These are phyloP conservation scores for Carcina quercana DNA, from an alignment of 2,888 invertebrate genomes.

Conservation along the genomic window DNA sequence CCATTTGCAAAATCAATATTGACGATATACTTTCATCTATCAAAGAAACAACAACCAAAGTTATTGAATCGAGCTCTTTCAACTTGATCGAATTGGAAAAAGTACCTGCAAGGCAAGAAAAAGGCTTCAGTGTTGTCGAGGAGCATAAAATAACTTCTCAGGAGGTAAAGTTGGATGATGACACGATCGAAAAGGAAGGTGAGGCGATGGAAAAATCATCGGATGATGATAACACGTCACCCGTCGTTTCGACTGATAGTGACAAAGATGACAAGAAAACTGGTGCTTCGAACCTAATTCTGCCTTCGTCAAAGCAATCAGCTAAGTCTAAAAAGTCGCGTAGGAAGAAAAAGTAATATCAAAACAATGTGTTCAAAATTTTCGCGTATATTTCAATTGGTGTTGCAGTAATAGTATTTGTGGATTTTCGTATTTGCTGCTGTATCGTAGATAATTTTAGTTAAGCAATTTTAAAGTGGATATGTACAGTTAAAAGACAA, in stretches of 20 bases:
- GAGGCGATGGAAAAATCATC: constrained; percentile 70
- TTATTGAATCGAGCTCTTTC: constrained; percentile 51
- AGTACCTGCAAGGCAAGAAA: constrained; percentile 49
- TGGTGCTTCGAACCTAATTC: constrained; percentile 45
- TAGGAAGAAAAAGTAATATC: constrained; percentile 76
- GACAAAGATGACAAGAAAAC: constrained; percentile 63
- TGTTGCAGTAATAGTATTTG: constrained; percentile 24
- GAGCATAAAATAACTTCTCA: constrained; percentile 55
- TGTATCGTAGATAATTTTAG: constrained; percentile 43
- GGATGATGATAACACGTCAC: constrained; percentile 70
- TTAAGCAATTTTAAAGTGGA: constrained; percentile 41
- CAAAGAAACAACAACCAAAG: constrained; percentile 47
- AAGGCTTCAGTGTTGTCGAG: constrained; percentile 57
- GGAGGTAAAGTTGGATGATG: constrained; percentile 54
- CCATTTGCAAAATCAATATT: constrained; percentile 64
- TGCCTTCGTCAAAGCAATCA: constrained; percentile 55
- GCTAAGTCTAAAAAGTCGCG: constrained; percentile 72
- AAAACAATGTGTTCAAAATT: constrained; percentile 39
- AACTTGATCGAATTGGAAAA: constrained; percentile 62
- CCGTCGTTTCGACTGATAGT: constrained; percentile 70
- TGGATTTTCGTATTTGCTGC: constrained; percentile 27
- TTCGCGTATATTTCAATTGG: constrained; percentile 31
- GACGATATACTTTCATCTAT: constrained; percentile 61
- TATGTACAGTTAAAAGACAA: constrained; percentile 53
- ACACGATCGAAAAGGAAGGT: constrained; percentile 37